Conservation (phyloP, 2,113 vertebrate species). For the Callionymus lyra region DNA sequence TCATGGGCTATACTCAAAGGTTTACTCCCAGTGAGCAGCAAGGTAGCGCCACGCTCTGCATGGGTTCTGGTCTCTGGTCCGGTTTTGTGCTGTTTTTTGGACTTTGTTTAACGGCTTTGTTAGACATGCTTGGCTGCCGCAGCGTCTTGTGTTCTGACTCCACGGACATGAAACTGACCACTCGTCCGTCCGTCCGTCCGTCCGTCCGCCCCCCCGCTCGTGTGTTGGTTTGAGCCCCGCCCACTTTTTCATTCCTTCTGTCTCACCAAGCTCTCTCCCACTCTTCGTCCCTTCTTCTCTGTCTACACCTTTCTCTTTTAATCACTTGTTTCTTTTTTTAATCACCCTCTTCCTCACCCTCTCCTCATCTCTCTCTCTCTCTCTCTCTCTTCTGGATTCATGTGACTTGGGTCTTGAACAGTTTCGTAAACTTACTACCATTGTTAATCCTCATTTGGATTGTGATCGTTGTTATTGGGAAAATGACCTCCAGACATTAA, state of each 20-base stretch:
- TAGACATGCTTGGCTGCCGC: constrained; percentile 86
- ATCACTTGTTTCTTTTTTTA: too few species aligned
- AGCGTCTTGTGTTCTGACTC: constrained; percentile 44
- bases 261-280: too few species aligned
- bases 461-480: too few species aligned
- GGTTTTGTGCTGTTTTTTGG: constrained; percentile 70
- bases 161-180: constrained; percentile 65
- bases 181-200: background rate
- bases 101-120: constrained; percentile 68
- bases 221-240: constrained; percentile 17
- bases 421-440: too few species aligned
- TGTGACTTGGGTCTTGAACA: too few species aligned
- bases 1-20: constrained; percentile 98
- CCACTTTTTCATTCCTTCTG: constrained; percentile 4
- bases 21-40: constrained; percentile 83
- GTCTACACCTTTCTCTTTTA: too few species aligned
- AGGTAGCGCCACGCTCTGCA: constrained; percentile 78
- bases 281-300: too few species aligned
- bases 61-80: constrained; percentile 71
- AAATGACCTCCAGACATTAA: too few species aligned
- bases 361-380: too few species aligned
- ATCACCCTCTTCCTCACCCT: too few species aligned
- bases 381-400: too few species aligned
- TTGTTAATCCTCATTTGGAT: too few species aligned
- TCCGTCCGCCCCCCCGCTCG: constrained; percentile 13